A percentile compares a stretch with the other conserved stretches of the same genome.
phyloP scores from a whole-genome alignment of 1,140 invertebrate genomes.

The Zaprionus gabonicus region DNA sequence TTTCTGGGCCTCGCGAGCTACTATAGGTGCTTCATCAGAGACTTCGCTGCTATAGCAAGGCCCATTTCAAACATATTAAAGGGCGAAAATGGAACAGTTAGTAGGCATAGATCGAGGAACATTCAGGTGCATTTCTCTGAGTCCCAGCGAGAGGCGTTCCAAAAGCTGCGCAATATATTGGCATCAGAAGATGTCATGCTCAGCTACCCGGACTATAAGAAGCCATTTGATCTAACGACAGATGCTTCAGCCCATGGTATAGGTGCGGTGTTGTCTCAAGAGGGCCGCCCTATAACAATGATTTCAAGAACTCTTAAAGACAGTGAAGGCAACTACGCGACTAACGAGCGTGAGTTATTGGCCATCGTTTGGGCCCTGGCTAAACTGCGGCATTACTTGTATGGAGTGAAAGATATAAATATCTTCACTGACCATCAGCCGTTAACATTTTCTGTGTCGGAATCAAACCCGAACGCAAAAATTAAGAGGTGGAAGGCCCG shows the following conservation, averaged over 20 bases:
- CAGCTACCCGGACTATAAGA: background rate
- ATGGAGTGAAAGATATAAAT: too few species aligned
- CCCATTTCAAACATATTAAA: background rate
- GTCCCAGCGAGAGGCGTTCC: constrained; percentile 66
- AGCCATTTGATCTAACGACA: background rate
- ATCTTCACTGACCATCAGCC: too few species aligned
- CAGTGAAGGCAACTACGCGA: constrained; percentile 8
- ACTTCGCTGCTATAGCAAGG: background rate
- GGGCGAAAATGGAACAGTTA: constrained; percentile 36
- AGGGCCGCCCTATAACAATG: too few species aligned
- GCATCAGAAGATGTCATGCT: background rate
- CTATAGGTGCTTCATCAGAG: background rate
- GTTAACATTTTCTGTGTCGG: too few species aligned
- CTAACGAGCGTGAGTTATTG: background rate
- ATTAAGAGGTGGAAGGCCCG: too few species aligned
- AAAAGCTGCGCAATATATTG: background rate
- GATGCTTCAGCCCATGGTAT: background rate
- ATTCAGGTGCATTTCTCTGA: constrained; percentile 5
- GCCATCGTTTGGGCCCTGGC: background rate
- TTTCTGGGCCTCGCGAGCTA: background rate
- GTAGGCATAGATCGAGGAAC: constrained; percentile 17
- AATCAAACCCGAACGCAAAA: too few species aligned
- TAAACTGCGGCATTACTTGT: background rate
- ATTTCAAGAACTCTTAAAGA: background rate
- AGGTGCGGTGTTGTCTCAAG: background rate